Conservation (phyloP, 2,888 invertebrate species). For the Drosophila fulvimacula region DNA sequence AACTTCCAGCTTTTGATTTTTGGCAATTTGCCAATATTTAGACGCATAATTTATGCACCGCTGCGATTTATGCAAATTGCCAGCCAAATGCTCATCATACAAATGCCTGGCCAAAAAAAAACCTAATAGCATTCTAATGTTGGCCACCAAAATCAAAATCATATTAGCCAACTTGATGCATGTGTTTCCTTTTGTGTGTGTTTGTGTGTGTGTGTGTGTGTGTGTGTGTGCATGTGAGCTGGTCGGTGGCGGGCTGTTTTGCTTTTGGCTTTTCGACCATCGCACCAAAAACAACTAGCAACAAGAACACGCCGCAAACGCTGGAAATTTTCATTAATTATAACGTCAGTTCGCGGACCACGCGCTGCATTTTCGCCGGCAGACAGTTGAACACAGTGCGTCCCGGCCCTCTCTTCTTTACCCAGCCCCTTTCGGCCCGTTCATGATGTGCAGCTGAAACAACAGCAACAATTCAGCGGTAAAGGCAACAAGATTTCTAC, state of each 20-base stretch:
- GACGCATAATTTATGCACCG: slow-evolving; percentile 60
- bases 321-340: slow-evolving; percentile 77
- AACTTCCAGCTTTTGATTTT: slow-evolving; percentile 45
- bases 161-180: slow-evolving; percentile 57
- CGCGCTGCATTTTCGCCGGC: slow-evolving; percentile 50
- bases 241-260: slow-evolving; percentile 41
- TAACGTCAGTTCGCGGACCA: slow-evolving; percentile 64
- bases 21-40: slow-evolving; percentile 59
- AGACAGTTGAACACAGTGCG: slow-evolving; percentile 41
- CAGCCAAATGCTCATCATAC: slow-evolving; percentile 48
- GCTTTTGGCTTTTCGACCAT: slow-evolving; percentile 55
- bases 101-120: slow-evolving; percentile 31
- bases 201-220: slow-evolving; percentile 3
- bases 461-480: slow-evolving; percentile 64
- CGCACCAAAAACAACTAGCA: slow-evolving; percentile 53
- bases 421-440: slow-evolving; percentile 3
- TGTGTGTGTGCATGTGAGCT: neutral
- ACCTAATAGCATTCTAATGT: slow-evolving; percentile 73
- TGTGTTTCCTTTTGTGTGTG: slow-evolving; percentile 11
- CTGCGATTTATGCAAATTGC: slow-evolving; percentile 62
- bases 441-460: slow-evolving; percentile 69
- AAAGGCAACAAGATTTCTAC: slow-evolving; percentile 47
- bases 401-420: neutral
- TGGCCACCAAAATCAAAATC: slow-evolving; percentile 76
- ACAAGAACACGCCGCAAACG: slow-evolving; percentile 36